Percentiles rank a stretch among this genome's conserved stretches.
Conservation (phyloP, 2,888 invertebrate species). For the Toxonevra muliebris region DNA sequence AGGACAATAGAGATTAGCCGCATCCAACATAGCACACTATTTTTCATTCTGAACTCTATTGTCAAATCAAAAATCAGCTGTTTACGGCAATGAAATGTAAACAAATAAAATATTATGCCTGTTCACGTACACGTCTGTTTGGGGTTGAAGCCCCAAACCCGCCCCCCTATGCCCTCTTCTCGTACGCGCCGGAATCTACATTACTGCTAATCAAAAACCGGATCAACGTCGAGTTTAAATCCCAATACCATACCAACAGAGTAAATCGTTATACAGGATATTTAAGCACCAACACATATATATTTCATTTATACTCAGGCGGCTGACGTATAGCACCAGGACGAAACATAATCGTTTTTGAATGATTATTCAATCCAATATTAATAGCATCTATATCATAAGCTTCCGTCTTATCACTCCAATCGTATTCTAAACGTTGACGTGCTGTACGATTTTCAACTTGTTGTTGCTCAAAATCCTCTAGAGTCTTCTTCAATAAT, state of each 20-base stretch:
- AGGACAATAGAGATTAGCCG: too few species aligned
- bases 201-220: neutral
- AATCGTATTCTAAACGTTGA: conserved; percentile 85
- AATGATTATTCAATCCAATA: conserved; percentile 75
- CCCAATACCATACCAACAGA: too few species aligned
- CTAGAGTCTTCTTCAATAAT: conserved; percentile 70
- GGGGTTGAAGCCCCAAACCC: too few species aligned
- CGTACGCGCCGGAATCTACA: too few species aligned
- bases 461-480: conserved; percentile 76
- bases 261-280: neutral
- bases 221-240: neutral
- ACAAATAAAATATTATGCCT: too few species aligned
- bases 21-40: too few species aligned
- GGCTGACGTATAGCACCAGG: conserved; percentile 84
- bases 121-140: too few species aligned
- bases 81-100: too few species aligned
- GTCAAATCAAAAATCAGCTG: too few species aligned
- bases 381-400: conserved; percentile 79
- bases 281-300: neutral
- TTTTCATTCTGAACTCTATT: too few species aligned
- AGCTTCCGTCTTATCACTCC: conserved; percentile 89
- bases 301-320: conserved; percentile 69
- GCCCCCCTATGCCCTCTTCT: too few species aligned
- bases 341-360: conserved; percentile 77
- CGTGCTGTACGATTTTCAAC: conserved; percentile 82